Evolutionary conservation across 1,140 invertebrate genomes (phyloP).

Genomic region (Danaus melanippus): DNA sequence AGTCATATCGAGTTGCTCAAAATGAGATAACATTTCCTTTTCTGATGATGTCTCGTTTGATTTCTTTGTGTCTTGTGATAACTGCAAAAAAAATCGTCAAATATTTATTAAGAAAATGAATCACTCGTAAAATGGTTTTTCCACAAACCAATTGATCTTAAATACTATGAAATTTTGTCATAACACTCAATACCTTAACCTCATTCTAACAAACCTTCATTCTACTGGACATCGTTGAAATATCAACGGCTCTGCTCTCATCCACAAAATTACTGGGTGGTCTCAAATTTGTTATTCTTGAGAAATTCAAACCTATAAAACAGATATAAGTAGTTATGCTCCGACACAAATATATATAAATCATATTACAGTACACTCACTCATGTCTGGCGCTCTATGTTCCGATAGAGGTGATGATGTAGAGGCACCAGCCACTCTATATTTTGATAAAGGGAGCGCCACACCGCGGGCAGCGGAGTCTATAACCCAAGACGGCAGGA

Average conservation of each 20-base stretch:
- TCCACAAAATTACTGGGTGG: conserved; percentile 53
- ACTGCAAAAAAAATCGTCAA: too few relatives aligned
- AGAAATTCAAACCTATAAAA: conserved; percentile 55
- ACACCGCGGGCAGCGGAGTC: conserved; percentile 83
- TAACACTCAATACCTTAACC: too few relatives aligned
- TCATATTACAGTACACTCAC: conserved; percentile 33
- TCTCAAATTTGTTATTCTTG: conserved; percentile 48
- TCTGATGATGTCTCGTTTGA: conserved; percentile 33
- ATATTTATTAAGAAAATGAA: too few relatives aligned
- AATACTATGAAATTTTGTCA: conserved; percentile 1
- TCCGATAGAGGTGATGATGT: conserved; percentile 73
- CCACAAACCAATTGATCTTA: not conserved
- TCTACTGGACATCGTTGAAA: conserved; percentile 39
- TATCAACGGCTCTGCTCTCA: conserved; percentile 41
- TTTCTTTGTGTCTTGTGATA: conserved; percentile 47
- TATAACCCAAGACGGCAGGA: conserved; percentile 83
- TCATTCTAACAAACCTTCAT: conserved; percentile 35
- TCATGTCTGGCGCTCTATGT: conserved; percentile 65
- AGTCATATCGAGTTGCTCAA: conserved; percentile 74
- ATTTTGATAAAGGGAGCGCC: conserved; percentile 79
- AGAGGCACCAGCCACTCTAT: conserved; percentile 70
- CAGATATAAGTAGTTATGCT: not conserved
- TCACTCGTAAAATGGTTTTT: too few relatives aligned
- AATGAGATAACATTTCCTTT: conserved; percentile 39
- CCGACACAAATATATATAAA: conserved; percentile 2